Evolutionary conservation across 1,140 invertebrate species (phyloP).

Genomic region (Drosophila takahashii): DNA sequence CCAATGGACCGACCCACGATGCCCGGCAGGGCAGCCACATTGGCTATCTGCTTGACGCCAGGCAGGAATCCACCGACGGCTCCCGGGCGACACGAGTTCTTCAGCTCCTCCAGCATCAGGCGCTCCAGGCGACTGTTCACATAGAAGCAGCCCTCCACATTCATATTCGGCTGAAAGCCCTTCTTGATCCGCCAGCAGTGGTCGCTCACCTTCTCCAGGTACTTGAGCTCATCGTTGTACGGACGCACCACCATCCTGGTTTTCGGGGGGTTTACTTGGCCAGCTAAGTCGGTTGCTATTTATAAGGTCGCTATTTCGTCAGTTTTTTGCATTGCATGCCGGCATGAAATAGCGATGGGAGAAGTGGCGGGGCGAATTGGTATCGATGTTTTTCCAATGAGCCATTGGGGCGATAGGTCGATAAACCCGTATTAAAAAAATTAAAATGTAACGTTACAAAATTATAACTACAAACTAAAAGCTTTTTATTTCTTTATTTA

Average conservation of each 20-base stretch:
- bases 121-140: constrained; percentile 97
- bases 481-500: too few relatives aligned
- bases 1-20: constrained; percentile 97
- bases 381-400: too few relatives aligned
- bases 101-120: constrained; percentile 98
- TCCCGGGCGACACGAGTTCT: constrained; percentile 94
- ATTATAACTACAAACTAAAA: too few relatives aligned
- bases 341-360: constrained; percentile 7
- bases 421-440: too few relatives aligned
- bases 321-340: constrained; percentile 38
- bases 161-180: constrained; percentile 99
- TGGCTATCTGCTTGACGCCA: constrained; percentile 99
- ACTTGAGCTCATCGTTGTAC: constrained; percentile 97
- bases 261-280: neutral
- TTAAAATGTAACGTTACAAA: too few relatives aligned
- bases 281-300: constrained; percentile 12
- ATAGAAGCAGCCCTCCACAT: constrained; percentile 99
- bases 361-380: neutral
- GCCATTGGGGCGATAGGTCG: too few relatives aligned
- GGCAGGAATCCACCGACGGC: constrained; percentile 98
- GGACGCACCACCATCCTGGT: constrained; percentile 94
- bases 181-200: constrained; percentile 98
- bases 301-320: constrained; percentile 46
- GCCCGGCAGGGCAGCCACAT: constrained; percentile 99
- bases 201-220: constrained; percentile 94